phyloP scores from a whole-genome alignment of 2,113 vertebrate species.

The Cephalopholis sonnerati region DNA sequence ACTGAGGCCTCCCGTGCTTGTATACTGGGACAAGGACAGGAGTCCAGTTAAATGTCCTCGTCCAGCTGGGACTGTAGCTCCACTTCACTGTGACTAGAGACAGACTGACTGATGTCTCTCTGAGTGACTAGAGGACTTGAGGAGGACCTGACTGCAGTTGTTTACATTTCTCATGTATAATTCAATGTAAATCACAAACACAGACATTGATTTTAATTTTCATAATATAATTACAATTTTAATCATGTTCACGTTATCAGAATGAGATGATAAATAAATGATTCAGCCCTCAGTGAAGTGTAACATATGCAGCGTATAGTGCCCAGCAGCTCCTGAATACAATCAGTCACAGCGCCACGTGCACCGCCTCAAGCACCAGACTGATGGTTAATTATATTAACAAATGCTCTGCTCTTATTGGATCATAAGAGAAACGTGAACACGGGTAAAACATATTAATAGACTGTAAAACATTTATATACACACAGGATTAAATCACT shows the following conservation, averaged over 20 bases:
- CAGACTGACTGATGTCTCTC: no score
- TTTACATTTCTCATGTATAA: neutral
- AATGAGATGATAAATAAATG: neutral
- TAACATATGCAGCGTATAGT: neutral
- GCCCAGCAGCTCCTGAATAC: neutral
- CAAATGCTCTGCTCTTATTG: constrained; percentile 22
- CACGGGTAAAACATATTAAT: constrained; percentile 44
- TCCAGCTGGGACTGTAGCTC: no score
- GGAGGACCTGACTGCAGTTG: no score
- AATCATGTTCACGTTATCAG: neutral
- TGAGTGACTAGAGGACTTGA: no score
- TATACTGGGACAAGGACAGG: no score
- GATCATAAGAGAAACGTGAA: constrained; percentile 10
- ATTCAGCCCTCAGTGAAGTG: neutral
- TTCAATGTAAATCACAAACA: neutral
- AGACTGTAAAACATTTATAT: constrained; percentile 26
- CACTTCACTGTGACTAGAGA: no score
- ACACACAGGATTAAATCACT: constrained; percentile 42
- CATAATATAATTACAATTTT: neutral
- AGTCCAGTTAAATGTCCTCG: no score
- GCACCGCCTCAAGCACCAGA: constrained; percentile 17
- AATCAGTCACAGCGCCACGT: neutral
- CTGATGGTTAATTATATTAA: constrained; percentile 36
- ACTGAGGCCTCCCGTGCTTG: no score
- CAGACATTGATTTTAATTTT: neutral